Evolutionary conservation across 2,888 invertebrate species (phyloP).

Genomic region (Hemaris fuciformis): DNA sequence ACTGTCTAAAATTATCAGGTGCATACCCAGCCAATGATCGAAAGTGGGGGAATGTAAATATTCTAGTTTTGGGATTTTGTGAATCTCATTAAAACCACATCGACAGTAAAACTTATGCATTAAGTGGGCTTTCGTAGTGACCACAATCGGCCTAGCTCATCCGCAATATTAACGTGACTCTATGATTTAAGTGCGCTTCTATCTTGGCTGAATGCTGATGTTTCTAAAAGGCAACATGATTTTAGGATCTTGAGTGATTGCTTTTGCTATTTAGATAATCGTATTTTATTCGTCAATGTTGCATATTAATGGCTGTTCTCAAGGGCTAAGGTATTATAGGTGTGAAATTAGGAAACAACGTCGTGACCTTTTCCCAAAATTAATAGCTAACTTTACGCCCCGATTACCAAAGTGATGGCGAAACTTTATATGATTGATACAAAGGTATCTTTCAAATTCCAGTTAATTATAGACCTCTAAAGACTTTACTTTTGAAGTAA

Average conservation of each 20-base stretch:
- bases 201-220: no score
- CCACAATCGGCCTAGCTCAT: no score
- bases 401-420: slow-evolving; percentile 25
- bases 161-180: no score
- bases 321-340: slow-evolving; percentile 14
- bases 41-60: no score
- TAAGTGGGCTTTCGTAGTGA: no score
- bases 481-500: slow-evolving; percentile 42
- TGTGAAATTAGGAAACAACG: slow-evolving; percentile 15
- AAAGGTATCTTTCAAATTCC: slow-evolving; percentile 26
- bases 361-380: slow-evolving; percentile 11
- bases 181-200: no score
- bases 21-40: no score
- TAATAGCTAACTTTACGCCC: slow-evolving; percentile 12
- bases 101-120: no score
- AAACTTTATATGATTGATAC: slow-evolving; percentile 25
- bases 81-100: no score
- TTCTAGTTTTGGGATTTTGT: no score
- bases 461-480: slow-evolving; percentile 29
- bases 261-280: neutral
- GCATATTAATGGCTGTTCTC: neutral
- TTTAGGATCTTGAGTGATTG: neutral
- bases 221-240: no score
- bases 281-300: neutral
- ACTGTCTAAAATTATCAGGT: no score